Base-by-base conservation (phyloP, 2,797 vertebrate genomes). In the Pangasius djambal region DNA sequence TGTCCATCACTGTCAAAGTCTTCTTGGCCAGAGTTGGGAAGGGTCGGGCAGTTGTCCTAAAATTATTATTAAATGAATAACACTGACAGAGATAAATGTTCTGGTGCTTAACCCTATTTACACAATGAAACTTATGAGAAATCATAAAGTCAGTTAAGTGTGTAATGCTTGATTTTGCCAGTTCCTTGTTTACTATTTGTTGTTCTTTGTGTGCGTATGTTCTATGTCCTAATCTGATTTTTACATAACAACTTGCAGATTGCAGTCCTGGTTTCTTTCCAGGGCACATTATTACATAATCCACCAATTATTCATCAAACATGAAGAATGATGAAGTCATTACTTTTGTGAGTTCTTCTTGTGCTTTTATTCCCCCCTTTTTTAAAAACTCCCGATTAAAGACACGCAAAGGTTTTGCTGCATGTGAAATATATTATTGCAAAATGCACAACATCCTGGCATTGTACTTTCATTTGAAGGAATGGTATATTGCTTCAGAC, bases 1-100 rank as follows among this genome's bases (percentile, higher is more conserved):
- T 95, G 94, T 55, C 98, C 97, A 2, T 99, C 98, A 78, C 91
- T 97, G 95, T 99, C 98, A 81, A 97, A 96, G 91, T 99, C 98
- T 89, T 99, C 98, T 91, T 99, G 98, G 79, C 98, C 98, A 59
- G 98, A 99, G 93, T 99, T 99, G 40, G 98, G 98, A 69, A 99
- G 92, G 55, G 92, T 95, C 1, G 97, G 98, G 74, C 98, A 99
- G 91, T 99, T 99, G 93, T 99, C 98, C 98, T 99, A 91, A 70
- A 93, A 90, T 83, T 55, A 88, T 50, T 40, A 83, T 61, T 40
- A 48, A 81, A 48, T 85, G 1, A 70, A 55, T 52, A 69, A 70
- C n/a, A 70, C 40, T 83, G 61, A 83, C 65, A 70, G 6, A 34
- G 18, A 85, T 55, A 69, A 69, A 34, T 34, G 63, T n/a, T 69